Conservation (phyloP, 2,888 invertebrate genomes). For the Heteromyza rotundicornis region DNA sequence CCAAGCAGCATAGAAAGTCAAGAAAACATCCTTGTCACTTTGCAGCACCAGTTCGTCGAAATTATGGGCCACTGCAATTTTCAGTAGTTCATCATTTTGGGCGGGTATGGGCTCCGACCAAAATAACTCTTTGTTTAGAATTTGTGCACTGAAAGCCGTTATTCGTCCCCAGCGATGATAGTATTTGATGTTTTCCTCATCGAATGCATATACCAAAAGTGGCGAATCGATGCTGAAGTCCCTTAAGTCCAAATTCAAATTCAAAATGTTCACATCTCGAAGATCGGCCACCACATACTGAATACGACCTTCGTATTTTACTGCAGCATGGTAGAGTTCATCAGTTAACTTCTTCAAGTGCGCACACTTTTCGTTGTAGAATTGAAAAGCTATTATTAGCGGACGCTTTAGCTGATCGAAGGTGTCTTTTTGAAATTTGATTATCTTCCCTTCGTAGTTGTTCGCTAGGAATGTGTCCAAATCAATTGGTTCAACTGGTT, state of each 20-base stretch:
- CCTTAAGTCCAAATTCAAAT: not conserved
- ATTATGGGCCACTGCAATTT: slow-evolving; percentile 26
- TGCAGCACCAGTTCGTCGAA: slow-evolving; percentile 34
- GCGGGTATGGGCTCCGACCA: slow-evolving; percentile 10
- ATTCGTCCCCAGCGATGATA: slow-evolving; percentile 15
- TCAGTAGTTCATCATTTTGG: slow-evolving; percentile 16
- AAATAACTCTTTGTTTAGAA: slow-evolving; percentile 27
- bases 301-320: slow-evolving; percentile 22
- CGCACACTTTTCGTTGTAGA: too few species aligned
- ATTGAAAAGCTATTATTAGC: too few species aligned
- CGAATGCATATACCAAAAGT: too few species aligned
- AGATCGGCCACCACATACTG: slow-evolving; percentile 27
- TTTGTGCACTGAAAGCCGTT: slow-evolving; percentile 27
- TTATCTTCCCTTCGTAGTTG: too few species aligned
- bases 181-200: too few species aligned
- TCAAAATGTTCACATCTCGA: slow-evolving; percentile 23
- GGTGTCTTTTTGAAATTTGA: too few species aligned
- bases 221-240: too few species aligned
- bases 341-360: slow-evolving; percentile 13
- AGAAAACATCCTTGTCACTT: slow-evolving; percentile 22
- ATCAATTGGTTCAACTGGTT: too few species aligned
- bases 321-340: slow-evolving; percentile 11
- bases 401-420: too few species aligned
- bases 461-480: too few species aligned
- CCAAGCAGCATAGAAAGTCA: slow-evolving; percentile 30